A percentile compares a stretch with the other conserved stretches of the same genome.
Evolutionary conservation across 2,888 invertebrate species (phyloP).

Genomic region (Esperia sulphurella): DNA sequence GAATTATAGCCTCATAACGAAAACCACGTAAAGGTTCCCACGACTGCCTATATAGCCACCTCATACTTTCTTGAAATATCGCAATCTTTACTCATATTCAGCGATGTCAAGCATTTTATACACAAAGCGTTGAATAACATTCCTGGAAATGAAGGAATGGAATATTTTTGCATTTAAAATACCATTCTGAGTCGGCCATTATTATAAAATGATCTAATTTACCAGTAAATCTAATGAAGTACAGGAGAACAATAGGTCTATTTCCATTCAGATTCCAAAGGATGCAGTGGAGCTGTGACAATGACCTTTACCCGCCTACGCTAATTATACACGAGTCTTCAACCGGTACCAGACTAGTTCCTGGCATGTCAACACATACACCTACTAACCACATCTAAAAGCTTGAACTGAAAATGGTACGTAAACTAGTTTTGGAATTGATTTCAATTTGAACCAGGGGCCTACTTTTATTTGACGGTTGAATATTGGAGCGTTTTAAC

Average conservation of each 20-base stretch:
- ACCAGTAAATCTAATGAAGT: background rate
- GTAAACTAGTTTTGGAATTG: background rate
- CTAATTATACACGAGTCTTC: constrained; percentile 71
- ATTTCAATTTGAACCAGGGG: background rate
- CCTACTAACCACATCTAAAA: constrained; percentile 7
- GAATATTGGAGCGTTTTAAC: too few relatives aligned
- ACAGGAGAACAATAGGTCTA: constrained; percentile 44
- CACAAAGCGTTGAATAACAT: background rate
- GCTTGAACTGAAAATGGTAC: background rate
- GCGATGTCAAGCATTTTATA: background rate
- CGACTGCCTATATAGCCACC: too few relatives aligned
- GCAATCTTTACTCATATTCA: constrained; percentile 3
- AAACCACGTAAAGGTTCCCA: too few relatives aligned
- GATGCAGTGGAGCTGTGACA: constrained; percentile 63
- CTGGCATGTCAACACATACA: constrained; percentile 44
- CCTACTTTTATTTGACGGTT: too few relatives aligned
- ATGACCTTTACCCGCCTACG: constrained; percentile 76
- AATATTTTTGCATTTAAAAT: background rate
- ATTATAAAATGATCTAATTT: constrained; percentile 1
- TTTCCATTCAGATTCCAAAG: constrained; percentile 50
- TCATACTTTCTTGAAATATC: background rate
- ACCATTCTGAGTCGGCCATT: background rate
- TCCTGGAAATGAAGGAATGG: constrained; percentile 1
- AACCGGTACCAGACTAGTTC: constrained; percentile 56
- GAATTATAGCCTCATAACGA: too few relatives aligned